These are phyloP conservation scores for Brachystomella parvula DNA, from an alignment of 1,140 invertebrate species.

Conservation along the genomic window DNA sequence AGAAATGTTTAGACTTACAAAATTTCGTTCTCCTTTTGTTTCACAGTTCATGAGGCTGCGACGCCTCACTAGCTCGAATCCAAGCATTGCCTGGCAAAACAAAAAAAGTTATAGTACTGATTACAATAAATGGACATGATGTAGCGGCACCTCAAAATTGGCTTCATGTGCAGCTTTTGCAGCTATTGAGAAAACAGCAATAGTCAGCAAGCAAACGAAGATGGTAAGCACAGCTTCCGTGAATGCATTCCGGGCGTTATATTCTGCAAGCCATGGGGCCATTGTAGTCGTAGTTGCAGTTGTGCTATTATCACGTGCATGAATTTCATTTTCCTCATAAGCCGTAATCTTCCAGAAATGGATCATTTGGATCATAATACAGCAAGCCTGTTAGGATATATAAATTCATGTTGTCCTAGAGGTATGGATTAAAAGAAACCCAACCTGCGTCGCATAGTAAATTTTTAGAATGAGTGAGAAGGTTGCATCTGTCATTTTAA, in stretches of 20 bases:
- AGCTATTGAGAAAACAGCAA: not conserved
- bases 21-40: constrained; percentile 1
- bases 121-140: not conserved
- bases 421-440: not conserved
- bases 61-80: not conserved
- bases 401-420: not conserved
- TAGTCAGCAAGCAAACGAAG: not conserved
- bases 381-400: not conserved
- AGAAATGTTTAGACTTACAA: not conserved
- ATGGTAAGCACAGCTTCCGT: not conserved
- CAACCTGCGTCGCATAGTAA: not conserved
- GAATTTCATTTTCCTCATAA: not conserved
- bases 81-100: constrained; percentile 5
- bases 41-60: not conserved
- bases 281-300: not conserved
- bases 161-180: not conserved
- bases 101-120: not conserved
- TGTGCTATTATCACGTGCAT: not conserved
- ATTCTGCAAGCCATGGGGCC: not conserved
- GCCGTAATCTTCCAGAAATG: not conserved
- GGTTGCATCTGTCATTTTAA: constrained; percentile 9
- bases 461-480: not conserved
- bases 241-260: not conserved
- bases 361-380: not conserved
- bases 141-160: not conserved